Evolutionary conservation across 1,140 invertebrate genomes (phyloP), one percentile per base, ranked within the genome.

Genomic region (Brachionus asplanchnoidis): DNA sequence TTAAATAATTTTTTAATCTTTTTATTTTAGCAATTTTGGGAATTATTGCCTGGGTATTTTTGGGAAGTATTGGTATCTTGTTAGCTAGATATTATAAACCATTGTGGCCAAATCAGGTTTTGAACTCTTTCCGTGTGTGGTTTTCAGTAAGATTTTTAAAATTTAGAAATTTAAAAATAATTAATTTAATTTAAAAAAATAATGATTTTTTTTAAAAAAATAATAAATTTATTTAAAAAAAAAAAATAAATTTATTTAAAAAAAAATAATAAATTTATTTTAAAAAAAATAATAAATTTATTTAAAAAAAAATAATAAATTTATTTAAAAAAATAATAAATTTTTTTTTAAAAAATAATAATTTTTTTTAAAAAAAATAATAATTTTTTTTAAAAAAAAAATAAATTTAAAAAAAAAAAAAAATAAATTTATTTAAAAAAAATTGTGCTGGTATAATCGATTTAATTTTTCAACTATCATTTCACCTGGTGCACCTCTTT

Each of bases 31-130:
- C 84, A 20, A 75, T 73, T 84, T 68, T 85, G 28, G 68, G 32
- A n/a, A 78, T 85, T 7, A 85, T 85, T 40, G 84, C 84, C 11
- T 85, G 84, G 84, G 46, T 85, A n/a, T 68, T 85, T 44, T 56
- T 85, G 36, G 53, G 68, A 65, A 78, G 73, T 44, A 56, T 79
- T 53, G 70, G 50, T 28, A 50, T 85, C 17, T 17, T 85, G 1
- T 40, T 79, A 8, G 70, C 84, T 20, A 70, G 84, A 46, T 85
- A 78, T 42, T 85, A 78, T 36, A 56, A 79, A 42, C 56, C 73
- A n/a, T 11, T 85, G 8, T 85, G 84, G 84, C 46, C 46, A 28
- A 60, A 66, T 50, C 46, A 78, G n/a, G 40, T 46, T 23, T 11
- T 53, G 42, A 65, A 46, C 32, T 70, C 32, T 12, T 77, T 50